Conservation (phyloP, 2,888 invertebrate species). For the Trimorus sp. region DNA sequence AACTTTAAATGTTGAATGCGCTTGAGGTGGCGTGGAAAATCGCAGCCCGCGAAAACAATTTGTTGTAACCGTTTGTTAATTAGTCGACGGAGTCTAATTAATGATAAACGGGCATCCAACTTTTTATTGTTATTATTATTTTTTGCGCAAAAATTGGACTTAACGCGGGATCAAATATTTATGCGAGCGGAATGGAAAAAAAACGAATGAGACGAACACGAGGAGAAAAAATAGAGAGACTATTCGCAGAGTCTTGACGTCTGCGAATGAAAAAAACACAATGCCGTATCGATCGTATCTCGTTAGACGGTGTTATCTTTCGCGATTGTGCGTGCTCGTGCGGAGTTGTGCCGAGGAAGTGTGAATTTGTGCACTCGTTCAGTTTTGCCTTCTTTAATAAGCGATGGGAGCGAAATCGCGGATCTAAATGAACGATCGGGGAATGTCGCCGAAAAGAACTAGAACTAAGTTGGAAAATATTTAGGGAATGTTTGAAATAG, state of each 20-base stretch:
- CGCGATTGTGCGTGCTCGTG: constrained; percentile 49
- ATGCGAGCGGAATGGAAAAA: not conserved
- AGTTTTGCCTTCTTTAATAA: constrained; percentile 41
- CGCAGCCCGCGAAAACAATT: constrained; percentile 18
- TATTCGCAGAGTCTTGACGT: constrained; percentile 28
- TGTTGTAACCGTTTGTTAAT: constrained; percentile 40
- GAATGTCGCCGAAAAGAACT: not conserved
- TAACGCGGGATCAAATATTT: constrained; percentile 5
- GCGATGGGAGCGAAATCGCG: constrained; percentile 30
- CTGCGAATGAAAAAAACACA: constrained; percentile 40
- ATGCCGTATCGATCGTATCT: constrained; percentile 50
- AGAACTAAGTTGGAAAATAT: too few species aligned
- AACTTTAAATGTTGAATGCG: constrained; percentile 40
- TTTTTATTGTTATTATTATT: too few species aligned
- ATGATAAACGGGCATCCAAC: not conserved
- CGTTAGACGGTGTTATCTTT: constrained; percentile 47
- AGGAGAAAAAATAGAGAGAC: not conserved
- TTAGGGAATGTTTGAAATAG: too few species aligned
- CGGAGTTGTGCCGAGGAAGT: constrained; percentile 42
- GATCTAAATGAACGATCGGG: too few species aligned
- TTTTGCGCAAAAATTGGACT: not conserved
- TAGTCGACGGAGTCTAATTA: constrained; percentile 24
- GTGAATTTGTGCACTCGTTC: constrained; percentile 47
- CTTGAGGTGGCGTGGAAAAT: constrained; percentile 15
- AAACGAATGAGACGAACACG: not conserved